Conservation (phyloP, 2,797 vertebrate genomes). For the Garrulus glandarius region DNA sequence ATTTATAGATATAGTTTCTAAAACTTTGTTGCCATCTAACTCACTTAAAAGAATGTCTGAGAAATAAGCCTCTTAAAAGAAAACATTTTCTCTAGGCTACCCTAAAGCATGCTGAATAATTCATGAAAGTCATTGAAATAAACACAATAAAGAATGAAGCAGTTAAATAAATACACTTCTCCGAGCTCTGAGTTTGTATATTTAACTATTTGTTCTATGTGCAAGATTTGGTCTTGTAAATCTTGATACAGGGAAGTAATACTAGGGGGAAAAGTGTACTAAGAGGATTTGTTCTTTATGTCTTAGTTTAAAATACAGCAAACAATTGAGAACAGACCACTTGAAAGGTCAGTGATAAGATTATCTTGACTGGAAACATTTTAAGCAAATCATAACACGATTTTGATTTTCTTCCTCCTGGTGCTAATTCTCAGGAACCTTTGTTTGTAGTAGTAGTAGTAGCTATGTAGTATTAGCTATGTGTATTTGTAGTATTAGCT, state of each 20-base stretch:
- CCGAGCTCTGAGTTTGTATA: slow-evolving; percentile 6
- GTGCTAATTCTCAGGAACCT: not conserved
- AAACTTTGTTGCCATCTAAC: slow-evolving; percentile 60
- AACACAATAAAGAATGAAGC: slow-evolving; percentile 67
- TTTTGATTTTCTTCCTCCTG: not conserved
- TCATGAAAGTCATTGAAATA: slow-evolving; percentile 63
- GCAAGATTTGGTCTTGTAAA: not conserved
- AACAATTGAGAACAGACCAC: not conserved
- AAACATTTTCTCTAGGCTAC: slow-evolving; percentile 61
- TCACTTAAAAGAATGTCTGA: slow-evolving; percentile 68
- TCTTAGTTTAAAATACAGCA: not conserved
- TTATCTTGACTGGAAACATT: not conserved
- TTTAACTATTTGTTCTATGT: slow-evolving; percentile 23
- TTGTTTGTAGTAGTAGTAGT: no score
- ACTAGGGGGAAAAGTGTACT: rapidly evolving
- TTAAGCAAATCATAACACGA: not conserved
- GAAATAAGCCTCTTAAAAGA: slow-evolving; percentile 65
- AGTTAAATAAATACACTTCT: slow-evolving; percentile 57
- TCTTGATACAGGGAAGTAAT: not conserved
- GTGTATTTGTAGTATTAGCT: not conserved
- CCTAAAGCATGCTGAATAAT: slow-evolving; percentile 69
- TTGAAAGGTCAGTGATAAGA: not conserved
- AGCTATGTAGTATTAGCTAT: not conserved
- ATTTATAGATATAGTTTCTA: slow-evolving; percentile 58
- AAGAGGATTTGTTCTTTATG: not conserved